Evolutionary conservation across 2,113 vertebrate genomes (phyloP).

Genomic region (Xiphophorus maculatus): DNA sequence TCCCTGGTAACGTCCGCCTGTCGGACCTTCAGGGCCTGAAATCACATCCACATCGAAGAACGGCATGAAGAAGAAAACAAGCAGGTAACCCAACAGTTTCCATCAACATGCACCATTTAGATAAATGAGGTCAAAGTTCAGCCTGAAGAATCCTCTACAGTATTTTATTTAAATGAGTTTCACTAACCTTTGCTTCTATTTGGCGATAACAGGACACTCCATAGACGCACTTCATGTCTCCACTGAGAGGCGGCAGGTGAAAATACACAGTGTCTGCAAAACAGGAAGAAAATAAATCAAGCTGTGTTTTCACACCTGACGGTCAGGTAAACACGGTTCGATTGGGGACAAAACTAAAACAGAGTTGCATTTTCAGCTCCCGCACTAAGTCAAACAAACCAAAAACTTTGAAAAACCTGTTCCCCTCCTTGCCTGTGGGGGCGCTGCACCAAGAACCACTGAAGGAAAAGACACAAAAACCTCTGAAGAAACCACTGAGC

Average conservation of each 20-base stretch:
- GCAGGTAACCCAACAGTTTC: neutral
- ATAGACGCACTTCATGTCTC: slow-evolving; percentile 88
- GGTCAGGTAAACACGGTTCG: too few species aligned
- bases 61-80: neutral
- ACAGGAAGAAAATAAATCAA: slow-evolving; percentile 10
- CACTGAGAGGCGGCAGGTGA: slow-evolving; percentile 89
- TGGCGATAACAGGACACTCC: slow-evolving; percentile 97
- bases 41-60: neutral
- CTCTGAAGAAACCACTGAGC: too few species aligned
- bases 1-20: slow-evolving; percentile 96
- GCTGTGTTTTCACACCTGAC: neutral
- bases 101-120: neutral
- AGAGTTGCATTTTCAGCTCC: too few species aligned
- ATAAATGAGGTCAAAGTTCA: neutral
- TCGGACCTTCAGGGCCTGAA: slow-evolving; percentile 92
- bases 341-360: too few species aligned
- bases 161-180: too few species aligned
- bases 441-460: too few species aligned
- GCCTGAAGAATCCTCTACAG: neutral
- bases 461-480: too few species aligned
- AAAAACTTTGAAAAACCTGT: too few species aligned
- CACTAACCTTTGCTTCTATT: slow-evolving; percentile 94
- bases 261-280: slow-evolving; percentile 93
- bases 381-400: too few species aligned
- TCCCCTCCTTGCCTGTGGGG: too few species aligned